Base-by-base conservation (phyloP, 1,140 invertebrate species). In the Heliconius nattereri region DNA sequence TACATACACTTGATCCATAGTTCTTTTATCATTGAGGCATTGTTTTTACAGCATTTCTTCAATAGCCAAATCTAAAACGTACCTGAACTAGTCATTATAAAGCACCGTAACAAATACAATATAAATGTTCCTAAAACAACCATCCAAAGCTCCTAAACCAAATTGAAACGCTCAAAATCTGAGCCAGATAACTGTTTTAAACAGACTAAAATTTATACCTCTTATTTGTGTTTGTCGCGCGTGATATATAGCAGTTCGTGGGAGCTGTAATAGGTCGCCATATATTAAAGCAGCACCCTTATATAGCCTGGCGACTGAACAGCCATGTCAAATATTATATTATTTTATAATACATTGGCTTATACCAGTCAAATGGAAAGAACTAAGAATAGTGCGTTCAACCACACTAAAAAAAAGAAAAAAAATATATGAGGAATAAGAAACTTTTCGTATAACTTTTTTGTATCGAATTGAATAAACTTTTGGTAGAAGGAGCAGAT, bases 211-310 rank as follows among this genome's bases (percentile, higher is more conserved):
- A 88, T 88, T 84, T 88, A 88, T 86, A 79, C 79, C 79, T 79
- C 79, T 83, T 85, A 88, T 85, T 88, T 88, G 85, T 87, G 86
- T 84, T 83, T 86, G 86, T 88, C 87, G 78, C 79, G 82, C 79
- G 85, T 85, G 87, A 87, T 85, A 85, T 85, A 85, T 86, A 76
- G 81, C 70, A 85, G 79, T 83, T 82, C 78, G 84, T 83, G 84
- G 84, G 80, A 85, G 83, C 79, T 81, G 81, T 86, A 86, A 86
- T 86, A 83, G 85, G 81, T 86, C 78, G 75, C 81, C 83, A 84
- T 86, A 84, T 84, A 83, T 86, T 83, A 86, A 29, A 66, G 60
- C 79, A 75, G 82, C 81, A 83, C 83, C 79, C 85, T 86, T 81
- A 78, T 81, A 78, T 79, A 82, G 80, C 70, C 70, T 49, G 35